Evolutionary conservation across 2,888 invertebrate species (phyloP), one percentile per base, ranked within the genome.

Genomic region (Gari tellinella): DNA sequence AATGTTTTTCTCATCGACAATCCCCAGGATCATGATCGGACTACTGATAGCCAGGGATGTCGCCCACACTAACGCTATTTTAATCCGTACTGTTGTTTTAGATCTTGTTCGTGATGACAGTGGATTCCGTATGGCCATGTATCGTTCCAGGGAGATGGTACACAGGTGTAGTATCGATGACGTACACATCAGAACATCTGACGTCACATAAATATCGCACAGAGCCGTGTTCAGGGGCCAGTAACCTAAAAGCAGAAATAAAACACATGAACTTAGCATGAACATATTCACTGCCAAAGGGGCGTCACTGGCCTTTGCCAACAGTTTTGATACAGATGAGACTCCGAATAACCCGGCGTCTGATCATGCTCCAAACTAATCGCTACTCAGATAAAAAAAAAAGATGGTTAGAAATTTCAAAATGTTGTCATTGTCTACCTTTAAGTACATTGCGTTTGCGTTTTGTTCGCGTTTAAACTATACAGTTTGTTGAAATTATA

Each of bases 1-100:
- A 23, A 92, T 84, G 80, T 90, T 96, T 46, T 94, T 94, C 80
- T 95, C 95, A 88, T 96, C 95, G 72, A 89, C 76, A 25, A 88
- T 75, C 40, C 92, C 90, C 38, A 93, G 87, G 57, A 94, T 91
- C 83, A 93, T 93, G 38, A 91, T 86, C 4, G 92, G 91, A 74
- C 93, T 92, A 31, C 92, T 84, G 66, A 93, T 89, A 8, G 92
- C 92, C n/a, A 93, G 82, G 1, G 98, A 97, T 63, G 97, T 94
- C 45, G 97, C 93, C 99, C 99, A 99, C 0, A 98, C 98, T 90
- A 97, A 95, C 17, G 95, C 94, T 61, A 99, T 98, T 93, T 99
- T 98, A 77, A 98, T 60, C 23, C 90, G 83, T 45, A 93, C 92
- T 4, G 87, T 77, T 14, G 81, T 75, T 62, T 89, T 87, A 14